phyloP scores from a whole-genome alignment of 2,113 vertebrate species.

The Laticauda colubrina region DNA sequence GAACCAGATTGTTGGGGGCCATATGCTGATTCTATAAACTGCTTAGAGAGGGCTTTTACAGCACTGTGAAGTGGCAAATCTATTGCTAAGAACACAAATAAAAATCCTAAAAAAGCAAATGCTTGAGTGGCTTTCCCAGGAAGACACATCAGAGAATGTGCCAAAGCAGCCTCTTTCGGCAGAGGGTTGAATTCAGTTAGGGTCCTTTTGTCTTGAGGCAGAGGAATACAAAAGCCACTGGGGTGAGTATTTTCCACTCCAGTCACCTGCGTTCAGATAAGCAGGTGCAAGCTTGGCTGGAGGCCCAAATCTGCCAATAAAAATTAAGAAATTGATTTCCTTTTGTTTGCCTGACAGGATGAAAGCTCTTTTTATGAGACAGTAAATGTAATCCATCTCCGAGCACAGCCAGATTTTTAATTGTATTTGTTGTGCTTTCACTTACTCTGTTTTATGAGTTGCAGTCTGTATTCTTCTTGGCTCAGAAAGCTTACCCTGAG shows the following conservation, averaged over 20 bases:
- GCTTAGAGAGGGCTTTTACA: too few species aligned
- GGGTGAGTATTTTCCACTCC: constrained; percentile 27
- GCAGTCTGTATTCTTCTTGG: constrained; percentile 57
- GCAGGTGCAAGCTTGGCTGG: constrained; percentile 41
- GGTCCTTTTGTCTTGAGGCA: neutral
- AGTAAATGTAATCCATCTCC: constrained; percentile 69
- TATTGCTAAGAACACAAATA: neutral
- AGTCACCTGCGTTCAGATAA: neutral
- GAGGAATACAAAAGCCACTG: accelerated
- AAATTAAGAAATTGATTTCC: constrained; percentile 80
- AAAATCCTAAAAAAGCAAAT: neutral
- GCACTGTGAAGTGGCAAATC: too few species aligned
- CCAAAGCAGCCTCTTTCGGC: accelerated
- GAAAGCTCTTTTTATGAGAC: constrained; percentile 68
- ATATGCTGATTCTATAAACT: too few species aligned
- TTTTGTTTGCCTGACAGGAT: constrained; percentile 72
- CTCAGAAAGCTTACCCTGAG: constrained; percentile 52
- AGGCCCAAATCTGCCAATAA: constrained; percentile 68
- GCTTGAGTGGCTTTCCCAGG: neutral
- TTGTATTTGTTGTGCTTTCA: constrained; percentile 69
- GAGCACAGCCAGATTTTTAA: constrained; percentile 70
- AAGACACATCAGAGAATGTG: neutral
- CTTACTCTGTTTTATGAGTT: constrained; percentile 70
- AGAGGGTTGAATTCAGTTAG: neutral
- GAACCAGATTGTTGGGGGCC: too few species aligned